A percentile compares a stretch with the other conserved stretches of the same genome.
Evolutionary conservation across 2,797 vertebrate genomes (phyloP).

Genomic region (Lagothrix lagotricha): DNA sequence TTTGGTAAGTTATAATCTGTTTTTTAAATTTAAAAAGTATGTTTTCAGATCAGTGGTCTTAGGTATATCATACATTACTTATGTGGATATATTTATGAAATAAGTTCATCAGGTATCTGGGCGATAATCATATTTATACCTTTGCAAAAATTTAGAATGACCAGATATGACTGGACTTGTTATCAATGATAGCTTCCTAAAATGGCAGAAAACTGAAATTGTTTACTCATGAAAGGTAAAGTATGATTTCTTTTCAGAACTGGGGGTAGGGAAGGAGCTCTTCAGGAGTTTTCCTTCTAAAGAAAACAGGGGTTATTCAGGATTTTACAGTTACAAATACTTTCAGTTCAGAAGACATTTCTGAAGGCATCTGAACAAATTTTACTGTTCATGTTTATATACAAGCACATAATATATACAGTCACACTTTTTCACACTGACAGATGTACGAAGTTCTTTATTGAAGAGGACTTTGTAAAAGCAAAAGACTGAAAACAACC

Average conservation of each 20-base stretch:
- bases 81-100: slow-evolving; percentile 36
- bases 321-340: neutral
- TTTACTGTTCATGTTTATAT: neutral
- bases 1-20: slow-evolving; percentile 82
- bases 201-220: slow-evolving; percentile 38
- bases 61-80: slow-evolving; percentile 23
- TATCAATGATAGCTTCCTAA: neutral
- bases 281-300: neutral
- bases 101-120: neutral
- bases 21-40: neutral
- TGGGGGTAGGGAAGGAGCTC: neutral
- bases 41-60: neutral
- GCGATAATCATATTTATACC: neutral
- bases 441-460: neutral
- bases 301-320: neutral
- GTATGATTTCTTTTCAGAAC: neutral
- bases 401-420: neutral
- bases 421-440: neutral
- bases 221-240: slow-evolving; percentile 28
- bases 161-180: neutral
- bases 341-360: neutral
- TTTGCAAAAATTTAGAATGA: slow-evolving; percentile 28
- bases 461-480: neutral
- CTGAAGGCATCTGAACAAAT: neutral
- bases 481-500: neutral